A percentile compares a stretch with the other conserved stretches of the same genome.
Conservation (phyloP, 2,888 invertebrate genomes). For the Athrips mouffetella region DNA sequence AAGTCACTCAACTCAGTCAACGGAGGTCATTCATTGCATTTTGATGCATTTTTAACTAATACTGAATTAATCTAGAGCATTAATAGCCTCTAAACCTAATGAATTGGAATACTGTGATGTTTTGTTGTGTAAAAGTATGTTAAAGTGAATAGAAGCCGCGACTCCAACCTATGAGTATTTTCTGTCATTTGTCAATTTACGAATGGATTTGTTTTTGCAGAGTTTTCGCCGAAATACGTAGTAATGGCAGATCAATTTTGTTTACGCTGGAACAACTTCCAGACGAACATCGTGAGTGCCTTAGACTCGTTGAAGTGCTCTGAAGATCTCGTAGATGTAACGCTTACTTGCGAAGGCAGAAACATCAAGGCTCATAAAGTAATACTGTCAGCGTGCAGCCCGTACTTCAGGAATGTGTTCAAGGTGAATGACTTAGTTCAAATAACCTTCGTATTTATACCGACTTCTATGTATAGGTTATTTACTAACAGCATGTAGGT, state of each 20-base stretch:
- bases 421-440: conserved; percentile 80
- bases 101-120: conserved; percentile 42
- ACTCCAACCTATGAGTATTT: conserved; percentile 25
- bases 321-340: conserved; percentile 85
- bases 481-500: conserved; percentile 17
- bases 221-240: conserved; percentile 45
- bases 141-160: conserved; percentile 20
- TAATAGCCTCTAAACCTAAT: conserved; percentile 36
- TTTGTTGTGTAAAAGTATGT: conserved; percentile 37
- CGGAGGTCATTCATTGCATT: conserved; percentile 76
- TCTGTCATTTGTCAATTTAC: conserved; percentile 39
- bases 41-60: conserved; percentile 56
- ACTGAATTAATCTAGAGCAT: conserved; percentile 28
- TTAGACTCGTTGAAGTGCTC: conserved; percentile 83
- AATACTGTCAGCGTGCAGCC: conserved; percentile 85
- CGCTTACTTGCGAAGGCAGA: conserved; percentile 84
- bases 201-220: conserved; percentile 41
- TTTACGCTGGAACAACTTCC: conserved; percentile 87
- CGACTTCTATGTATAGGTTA: conserved; percentile 32
- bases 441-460: conserved; percentile 66
- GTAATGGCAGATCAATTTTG: conserved; percentile 83
- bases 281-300: conserved; percentile 83
- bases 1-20: conserved; percentile 46
- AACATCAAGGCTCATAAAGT: conserved; percentile 86
- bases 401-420: conserved; percentile 86